Conservation (phyloP, 2,888 invertebrate species). For the Amiota minor region DNA sequence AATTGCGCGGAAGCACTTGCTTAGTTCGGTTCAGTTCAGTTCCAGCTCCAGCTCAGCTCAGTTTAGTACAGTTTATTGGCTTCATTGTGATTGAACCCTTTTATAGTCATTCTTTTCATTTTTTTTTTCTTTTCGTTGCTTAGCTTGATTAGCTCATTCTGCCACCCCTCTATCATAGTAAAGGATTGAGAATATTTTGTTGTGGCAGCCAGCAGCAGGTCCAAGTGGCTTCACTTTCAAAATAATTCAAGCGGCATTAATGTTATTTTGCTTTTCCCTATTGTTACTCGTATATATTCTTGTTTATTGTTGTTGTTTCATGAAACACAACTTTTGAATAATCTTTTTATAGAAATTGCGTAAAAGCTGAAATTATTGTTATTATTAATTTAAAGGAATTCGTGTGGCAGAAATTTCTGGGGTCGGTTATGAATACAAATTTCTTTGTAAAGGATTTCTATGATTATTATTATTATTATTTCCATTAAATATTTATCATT, state of each 20-base stretch:
- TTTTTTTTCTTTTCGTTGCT: conserved; percentile 1
- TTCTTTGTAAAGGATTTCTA: no score
- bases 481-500: neutral
- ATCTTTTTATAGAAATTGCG: conserved; percentile 7
- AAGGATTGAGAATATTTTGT: conserved; percentile 2
- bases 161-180: no score
- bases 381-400: neutral
- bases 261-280: conserved; percentile 47
- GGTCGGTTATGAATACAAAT: neutral
- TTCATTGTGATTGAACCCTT: conserved; percentile 59
- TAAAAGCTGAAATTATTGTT: neutral
- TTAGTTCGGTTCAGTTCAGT: conserved; percentile 15
- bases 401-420: neutral
- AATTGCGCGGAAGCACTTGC: conserved; percentile 65
- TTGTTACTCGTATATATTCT: neutral
- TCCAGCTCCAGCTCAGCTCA: neutral
- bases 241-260: conserved; percentile 61
- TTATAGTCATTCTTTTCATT: conserved; percentile 32
- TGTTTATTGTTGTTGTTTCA: conserved; percentile 1
- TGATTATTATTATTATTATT: neutral
- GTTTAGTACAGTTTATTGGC: conserved; percentile 59
- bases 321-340: conserved; percentile 4
- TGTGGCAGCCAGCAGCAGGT: neutral
- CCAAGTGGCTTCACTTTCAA: conserved; percentile 17
- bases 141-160: conserved; percentile 24